These are phyloP conservation scores for Neria commutata DNA, from an alignment of 2,888 invertebrate species.

Conservation along the genomic window DNA sequence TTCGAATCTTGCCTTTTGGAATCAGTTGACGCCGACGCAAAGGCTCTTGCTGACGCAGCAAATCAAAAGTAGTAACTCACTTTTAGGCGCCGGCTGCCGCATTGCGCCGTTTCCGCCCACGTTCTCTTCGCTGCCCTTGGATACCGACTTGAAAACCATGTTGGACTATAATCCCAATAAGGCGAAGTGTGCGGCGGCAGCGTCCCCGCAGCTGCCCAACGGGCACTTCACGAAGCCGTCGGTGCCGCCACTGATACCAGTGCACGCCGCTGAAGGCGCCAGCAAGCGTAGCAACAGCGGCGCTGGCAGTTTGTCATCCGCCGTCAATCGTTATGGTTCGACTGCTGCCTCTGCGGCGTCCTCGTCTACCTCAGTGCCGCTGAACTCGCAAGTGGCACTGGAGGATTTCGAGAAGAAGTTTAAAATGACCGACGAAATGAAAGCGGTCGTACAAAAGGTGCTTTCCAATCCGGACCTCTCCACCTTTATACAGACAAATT, in stretches of 20 bases:
- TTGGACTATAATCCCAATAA: conserved; percentile 54
- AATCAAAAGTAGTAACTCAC: conserved; percentile 40
- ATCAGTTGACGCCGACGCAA: conserved; percentile 52
- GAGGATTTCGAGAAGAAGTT: conserved; percentile 58
- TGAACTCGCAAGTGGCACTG: conserved; percentile 51
- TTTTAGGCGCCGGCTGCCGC: conserved; percentile 11
- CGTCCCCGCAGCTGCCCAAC: conserved; percentile 10
- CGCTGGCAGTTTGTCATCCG: not conserved
- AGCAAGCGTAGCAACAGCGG: not conserved
- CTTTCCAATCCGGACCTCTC: conserved; percentile 58
- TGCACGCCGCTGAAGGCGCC: conserved; percentile 19
- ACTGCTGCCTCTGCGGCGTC: not conserved
- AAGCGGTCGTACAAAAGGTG: conserved; percentile 59
- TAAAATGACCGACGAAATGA: conserved; percentile 60
- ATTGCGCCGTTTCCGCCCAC: conserved; percentile 38
- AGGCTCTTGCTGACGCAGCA: conserved; percentile 52
- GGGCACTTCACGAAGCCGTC: conserved; percentile 39
- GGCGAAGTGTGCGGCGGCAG: conserved; percentile 12
- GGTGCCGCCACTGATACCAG: conserved; percentile 43
- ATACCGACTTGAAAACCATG: conserved; percentile 55
- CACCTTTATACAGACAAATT: conserved; percentile 58
- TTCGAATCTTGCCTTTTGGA: conserved; percentile 56
- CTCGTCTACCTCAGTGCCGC: conserved; percentile 41
- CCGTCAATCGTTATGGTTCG: not conserved
- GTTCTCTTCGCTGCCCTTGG: conserved; percentile 50